Base-by-base conservation (phyloP, 2,113 vertebrate genomes). In the Callionymus lyra region DNA sequence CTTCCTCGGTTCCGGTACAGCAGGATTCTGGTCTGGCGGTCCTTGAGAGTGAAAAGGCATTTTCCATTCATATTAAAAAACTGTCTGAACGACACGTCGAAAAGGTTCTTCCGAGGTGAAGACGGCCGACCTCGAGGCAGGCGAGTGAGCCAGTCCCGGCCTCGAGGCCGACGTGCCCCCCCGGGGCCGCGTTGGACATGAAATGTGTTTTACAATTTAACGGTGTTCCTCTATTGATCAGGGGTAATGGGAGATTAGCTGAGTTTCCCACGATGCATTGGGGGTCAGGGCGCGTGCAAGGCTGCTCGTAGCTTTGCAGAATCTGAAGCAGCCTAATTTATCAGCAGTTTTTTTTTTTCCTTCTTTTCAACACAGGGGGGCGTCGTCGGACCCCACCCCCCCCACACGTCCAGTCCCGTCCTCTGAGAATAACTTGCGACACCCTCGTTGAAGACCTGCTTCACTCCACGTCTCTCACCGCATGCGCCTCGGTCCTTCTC, bases 361-460 rank as follows among this genome's bases (percentile, higher is more conserved):
- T n/a, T n/a, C n/a, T n/a, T n/a, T n/a, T n/a, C n/a, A n/a, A 56
- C 62, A 69, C 44, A 37, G 44, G 48, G 52, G 38, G 53, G 49
- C 38, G 34, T 51, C 31, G 27, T 55, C 36, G 31, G 35, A 49
- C 57, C 38, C n/a, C 57, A 56, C 47, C 37, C 36, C 17, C 40
- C 21, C 21, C 21, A 31, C 41, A 14, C 56, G 47, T 59, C 41
- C 34, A 42, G 31, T 65, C 41, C 10, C 5, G 2, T 59, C 50
- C 42, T 62, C 32, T 55, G 53, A 59, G 32, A 49, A 55, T 27
- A 38, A 35, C 21, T 43, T 50, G 21, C 21, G 21, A 27, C 21
- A 27, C 34, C 56, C 38, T 10, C 50, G 41, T 57, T 68, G 75
- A 77, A 82, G 75, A 76, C 75, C 76, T 57, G 75, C 72, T 73